These are phyloP conservation scores for Aspidoscelis tigris DNA, from an alignment of 2,113 vertebrate genomes.

Conservation along the genomic window DNA sequence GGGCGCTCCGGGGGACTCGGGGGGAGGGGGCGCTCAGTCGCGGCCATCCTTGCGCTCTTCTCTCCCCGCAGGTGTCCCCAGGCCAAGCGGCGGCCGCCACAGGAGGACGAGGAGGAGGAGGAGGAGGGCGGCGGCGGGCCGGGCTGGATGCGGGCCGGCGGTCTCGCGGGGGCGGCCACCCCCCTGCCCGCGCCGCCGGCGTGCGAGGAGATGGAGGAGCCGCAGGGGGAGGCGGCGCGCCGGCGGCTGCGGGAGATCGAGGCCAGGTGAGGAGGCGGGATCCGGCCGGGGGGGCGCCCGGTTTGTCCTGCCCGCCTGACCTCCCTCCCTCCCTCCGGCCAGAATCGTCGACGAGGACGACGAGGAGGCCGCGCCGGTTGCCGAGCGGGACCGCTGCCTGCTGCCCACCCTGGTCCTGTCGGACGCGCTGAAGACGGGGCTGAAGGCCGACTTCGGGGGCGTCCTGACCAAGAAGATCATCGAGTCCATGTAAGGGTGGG, in stretches of 20 bases:
- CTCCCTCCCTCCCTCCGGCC: constrained; percentile 58
- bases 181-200: constrained; percentile 49
- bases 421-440: constrained; percentile 79
- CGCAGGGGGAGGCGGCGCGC: constrained; percentile 77
- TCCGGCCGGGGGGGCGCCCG: neutral
- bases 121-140: constrained; percentile 67
- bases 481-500: constrained; percentile 77
- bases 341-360: constrained; percentile 84
- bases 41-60: neutral
- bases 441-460: constrained; percentile 80
- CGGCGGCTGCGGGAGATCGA: constrained; percentile 81
- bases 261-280: constrained; percentile 75
- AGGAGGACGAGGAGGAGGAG: constrained; percentile 69
- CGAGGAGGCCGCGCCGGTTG: constrained; percentile 70
- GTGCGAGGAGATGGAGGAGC: constrained; percentile 74
- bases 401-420: constrained; percentile 82
- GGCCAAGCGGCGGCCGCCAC: no score
- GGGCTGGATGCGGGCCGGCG: constrained; percentile 60
- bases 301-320: no score
- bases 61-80: neutral
- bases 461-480: constrained; percentile 83
- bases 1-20: neutral
- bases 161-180: constrained; percentile 30
- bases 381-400: constrained; percentile 65
- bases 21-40: neutral